Percentiles rank a stretch among this genome's conserved stretches.
These are phyloP conservation scores for Callorhinus ursinus DNA, from an alignment of 2,113 vertebrate species.

Conservation along the genomic window DNA sequence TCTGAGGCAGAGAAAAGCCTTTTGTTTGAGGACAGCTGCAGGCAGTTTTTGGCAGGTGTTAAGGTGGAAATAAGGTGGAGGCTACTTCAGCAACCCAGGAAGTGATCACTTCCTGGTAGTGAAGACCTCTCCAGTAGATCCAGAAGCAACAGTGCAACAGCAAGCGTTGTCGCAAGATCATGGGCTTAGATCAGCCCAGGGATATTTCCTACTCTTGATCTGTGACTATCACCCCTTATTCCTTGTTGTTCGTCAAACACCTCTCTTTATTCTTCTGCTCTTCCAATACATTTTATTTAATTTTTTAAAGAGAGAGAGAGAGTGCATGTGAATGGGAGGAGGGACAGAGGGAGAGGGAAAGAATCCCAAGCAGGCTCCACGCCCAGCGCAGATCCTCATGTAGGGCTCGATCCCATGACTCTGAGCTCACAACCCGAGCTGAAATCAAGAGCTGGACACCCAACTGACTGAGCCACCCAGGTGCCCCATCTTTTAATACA, in stretches of 20 bases:
- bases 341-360: background rate
- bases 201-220: background rate
- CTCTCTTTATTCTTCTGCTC: background rate
- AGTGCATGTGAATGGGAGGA: background rate
- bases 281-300: background rate
- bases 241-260: too few species aligned
- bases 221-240: background rate
- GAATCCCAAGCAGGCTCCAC: background rate
- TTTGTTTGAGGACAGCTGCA: background rate
- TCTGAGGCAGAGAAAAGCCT: background rate
- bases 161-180: background rate
- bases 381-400: background rate
- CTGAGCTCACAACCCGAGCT: background rate
- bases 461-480: background rate
- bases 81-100: background rate
- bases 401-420: background rate
- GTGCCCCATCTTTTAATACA: background rate
- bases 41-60: background rate
- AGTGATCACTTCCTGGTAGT: too few species aligned
- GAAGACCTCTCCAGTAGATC: background rate
- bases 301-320: background rate
- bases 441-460: background rate
- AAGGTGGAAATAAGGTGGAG: background rate
- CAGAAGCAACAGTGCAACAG: background rate
- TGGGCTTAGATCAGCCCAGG: background rate